Conservation (phyloP, 2,888 invertebrate genomes). For the Magallana nippona region DNA sequence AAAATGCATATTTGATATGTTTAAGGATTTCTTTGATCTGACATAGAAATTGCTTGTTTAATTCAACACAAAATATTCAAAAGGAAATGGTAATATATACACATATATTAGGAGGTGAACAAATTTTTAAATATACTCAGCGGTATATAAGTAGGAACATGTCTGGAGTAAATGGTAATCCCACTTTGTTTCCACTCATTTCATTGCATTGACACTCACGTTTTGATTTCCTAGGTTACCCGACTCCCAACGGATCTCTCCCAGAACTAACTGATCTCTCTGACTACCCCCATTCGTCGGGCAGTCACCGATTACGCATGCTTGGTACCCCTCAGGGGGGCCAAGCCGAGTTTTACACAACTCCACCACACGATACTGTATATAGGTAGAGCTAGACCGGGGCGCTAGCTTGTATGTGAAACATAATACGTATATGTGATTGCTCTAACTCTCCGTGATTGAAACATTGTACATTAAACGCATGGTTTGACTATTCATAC, state of each 20-base stretch:
- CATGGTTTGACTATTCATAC: constrained; percentile 9
- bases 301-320: constrained; percentile 56
- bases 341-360: constrained; percentile 53
- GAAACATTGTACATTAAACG: background rate
- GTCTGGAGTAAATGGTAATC: background rate
- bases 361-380: constrained; percentile 64
- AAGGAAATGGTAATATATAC: no score
- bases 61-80: no score
- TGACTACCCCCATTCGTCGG: constrained; percentile 64
- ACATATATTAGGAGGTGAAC: no score
- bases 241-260: constrained; percentile 46
- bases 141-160: no score
- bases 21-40: no score
- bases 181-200: background rate
- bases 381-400: constrained; percentile 71
- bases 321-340: constrained; percentile 59
- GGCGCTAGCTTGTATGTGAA: background rate
- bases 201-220: background rate
- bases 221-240: constrained; percentile 43
- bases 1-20: no score
- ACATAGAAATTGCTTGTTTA: no score
- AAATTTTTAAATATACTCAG: no score
- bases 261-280: constrained; percentile 63
- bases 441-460: constrained; percentile 35
- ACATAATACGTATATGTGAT: background rate